A percentile compares a stretch with the other conserved stretches of the same genome.
Conservation (phyloP, 64 coral and sea anemone genomes). For the Montipora capricornis region DNA sequence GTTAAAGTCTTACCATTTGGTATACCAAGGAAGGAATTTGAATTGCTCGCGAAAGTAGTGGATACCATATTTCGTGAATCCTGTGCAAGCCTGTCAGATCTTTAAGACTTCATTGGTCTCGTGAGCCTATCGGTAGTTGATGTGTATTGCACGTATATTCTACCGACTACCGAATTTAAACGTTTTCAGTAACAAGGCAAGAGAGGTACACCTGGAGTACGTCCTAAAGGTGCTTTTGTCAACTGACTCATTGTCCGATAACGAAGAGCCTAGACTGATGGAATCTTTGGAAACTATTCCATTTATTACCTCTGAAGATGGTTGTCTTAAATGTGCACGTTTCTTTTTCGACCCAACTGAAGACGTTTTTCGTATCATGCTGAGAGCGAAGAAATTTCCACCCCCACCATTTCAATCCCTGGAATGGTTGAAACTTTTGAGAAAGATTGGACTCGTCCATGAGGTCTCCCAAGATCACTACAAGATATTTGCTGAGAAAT, state of each 20-base stretch:
- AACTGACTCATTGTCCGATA: not conserved
- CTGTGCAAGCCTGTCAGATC: not conserved
- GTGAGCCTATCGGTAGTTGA: conserved; percentile 20
- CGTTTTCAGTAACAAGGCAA: conserved; percentile 19
- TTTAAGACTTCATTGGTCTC: conserved; percentile 18
- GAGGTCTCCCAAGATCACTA: conserved; percentile 9
- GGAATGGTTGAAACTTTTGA: conserved; percentile 45
- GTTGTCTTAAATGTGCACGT: conserved; percentile 9
- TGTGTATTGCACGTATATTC: conserved; percentile 48
- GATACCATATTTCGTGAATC: conserved; percentile 30
- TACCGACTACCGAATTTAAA: conserved; percentile 37
- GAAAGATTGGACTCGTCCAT: conserved; percentile 39
- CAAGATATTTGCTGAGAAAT: conserved; percentile 28
- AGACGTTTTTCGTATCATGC: conserved; percentile 47
- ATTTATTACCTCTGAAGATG: not conserved
- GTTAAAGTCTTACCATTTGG: conserved; percentile 30
- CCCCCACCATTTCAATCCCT: not conserved
- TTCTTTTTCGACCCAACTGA: conserved; percentile 19
- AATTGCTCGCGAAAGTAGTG: not conserved
- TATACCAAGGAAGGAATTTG: conserved; percentile 29
- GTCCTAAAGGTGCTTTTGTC: not conserved
- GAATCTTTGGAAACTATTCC: not conserved
- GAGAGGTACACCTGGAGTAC: conserved; percentile 22
- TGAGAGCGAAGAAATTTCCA: not conserved
- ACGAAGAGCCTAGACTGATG: not conserved